phyloP scores from a whole-genome alignment of 2,888 invertebrate genomes.

The Epinotia ramella region DNA sequence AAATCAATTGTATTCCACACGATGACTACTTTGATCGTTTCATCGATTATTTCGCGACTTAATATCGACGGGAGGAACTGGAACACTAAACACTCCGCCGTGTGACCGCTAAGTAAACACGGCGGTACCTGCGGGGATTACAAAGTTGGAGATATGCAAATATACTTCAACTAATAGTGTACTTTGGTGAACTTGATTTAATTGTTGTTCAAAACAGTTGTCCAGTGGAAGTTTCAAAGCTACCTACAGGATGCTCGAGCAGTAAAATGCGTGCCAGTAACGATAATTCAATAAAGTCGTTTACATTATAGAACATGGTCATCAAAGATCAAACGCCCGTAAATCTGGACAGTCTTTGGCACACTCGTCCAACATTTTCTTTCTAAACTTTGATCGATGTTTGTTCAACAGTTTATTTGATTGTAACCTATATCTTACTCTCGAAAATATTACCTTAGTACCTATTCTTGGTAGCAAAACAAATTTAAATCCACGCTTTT shows the following conservation, averaged over 20 bases:
- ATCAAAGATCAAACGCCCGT: conserved; percentile 20
- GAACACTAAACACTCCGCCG: conserved; percentile 16
- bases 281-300: conserved; percentile 28
- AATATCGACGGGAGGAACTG: conserved; percentile 38
- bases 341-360: conserved; percentile 11
- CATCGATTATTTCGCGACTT: conserved; percentile 45
- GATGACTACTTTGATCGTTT: conserved; percentile 43
- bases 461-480: no score
- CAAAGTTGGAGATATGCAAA: conserved; percentile 28
- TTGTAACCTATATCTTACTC: no score
- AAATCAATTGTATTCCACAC: conserved; percentile 44
- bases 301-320: conserved; percentile 14
- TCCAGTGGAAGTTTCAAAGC: conserved; percentile 20
- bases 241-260: neutral
- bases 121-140: conserved; percentile 9
- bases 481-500: no score
- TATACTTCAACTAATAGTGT: neutral
- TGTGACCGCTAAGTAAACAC: conserved; percentile 24
- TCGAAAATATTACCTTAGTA: no score
- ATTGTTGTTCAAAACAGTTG: conserved; percentile 31
- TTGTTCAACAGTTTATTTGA: neutral
- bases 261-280: neutral
- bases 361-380: neutral
- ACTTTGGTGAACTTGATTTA: conserved; percentile 19
- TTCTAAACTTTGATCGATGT: neutral